Evolutionary conservation across 2,113 vertebrate genomes (phyloP).

Genomic region (Macrotis lagotis): DNA sequence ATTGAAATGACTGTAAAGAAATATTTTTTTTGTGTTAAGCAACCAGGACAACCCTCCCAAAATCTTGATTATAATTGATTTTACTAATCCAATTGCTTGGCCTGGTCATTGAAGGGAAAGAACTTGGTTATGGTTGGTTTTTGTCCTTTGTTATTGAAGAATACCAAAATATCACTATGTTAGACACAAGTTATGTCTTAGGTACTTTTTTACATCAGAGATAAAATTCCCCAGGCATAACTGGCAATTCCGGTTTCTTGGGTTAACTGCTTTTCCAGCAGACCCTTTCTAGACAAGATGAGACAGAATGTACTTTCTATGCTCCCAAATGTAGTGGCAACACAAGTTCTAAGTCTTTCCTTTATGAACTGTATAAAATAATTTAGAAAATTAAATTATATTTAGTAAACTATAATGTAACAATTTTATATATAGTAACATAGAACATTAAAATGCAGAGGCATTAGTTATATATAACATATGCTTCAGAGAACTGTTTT

Average conservation of each 20-base stretch:
- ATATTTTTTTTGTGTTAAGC: not conserved
- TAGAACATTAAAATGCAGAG: not conserved
- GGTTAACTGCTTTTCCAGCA: not conserved
- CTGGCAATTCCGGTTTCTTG: not conserved
- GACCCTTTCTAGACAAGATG: not conserved
- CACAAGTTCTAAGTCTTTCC: not conserved
- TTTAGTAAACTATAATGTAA: too few relatives aligned
- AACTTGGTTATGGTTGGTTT: not conserved
- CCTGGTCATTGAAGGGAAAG: slow-evolving; percentile 1
- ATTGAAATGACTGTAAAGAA: not conserved
- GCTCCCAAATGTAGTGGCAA: not conserved
- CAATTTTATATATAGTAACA: too few relatives aligned
- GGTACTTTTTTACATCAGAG: not conserved
- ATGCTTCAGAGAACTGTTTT: not conserved
- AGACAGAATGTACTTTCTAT: not conserved
- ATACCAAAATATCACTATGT: too few relatives aligned
- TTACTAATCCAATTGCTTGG: not conserved
- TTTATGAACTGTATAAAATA: not conserved
- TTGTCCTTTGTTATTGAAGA: too few relatives aligned
- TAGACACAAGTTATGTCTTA: too few relatives aligned
- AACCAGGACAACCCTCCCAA: not conserved
- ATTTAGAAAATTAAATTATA: too few relatives aligned
- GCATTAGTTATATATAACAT: too few relatives aligned
- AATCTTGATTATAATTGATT: slow-evolving; percentile 44
- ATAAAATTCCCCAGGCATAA: not conserved